Percentiles rank a stretch among this genome's conserved stretches.
These are phyloP conservation scores for Trichogramma pretiosum DNA, from an alignment of 1,140 invertebrate species.

Conservation along the genomic window DNA sequence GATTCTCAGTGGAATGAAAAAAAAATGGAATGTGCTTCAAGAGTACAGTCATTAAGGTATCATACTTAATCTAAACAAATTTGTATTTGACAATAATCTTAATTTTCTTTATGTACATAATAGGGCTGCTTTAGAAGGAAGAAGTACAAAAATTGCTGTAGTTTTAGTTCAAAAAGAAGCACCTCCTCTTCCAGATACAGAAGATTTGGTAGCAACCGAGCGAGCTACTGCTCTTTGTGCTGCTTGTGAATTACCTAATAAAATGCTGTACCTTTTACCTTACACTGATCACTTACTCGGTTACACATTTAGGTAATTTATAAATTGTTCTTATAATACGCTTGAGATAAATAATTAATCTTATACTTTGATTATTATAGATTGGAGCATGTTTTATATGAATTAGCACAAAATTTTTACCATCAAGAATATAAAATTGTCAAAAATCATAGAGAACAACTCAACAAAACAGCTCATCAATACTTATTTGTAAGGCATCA, in stretches of 20 bases:
- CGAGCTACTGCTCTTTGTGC: constrained; percentile 79
- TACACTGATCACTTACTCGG: constrained; percentile 82
- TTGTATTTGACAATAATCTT: constrained; percentile 1
- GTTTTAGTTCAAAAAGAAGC: constrained; percentile 78
- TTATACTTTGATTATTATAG: constrained; percentile 43
- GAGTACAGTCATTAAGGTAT: constrained; percentile 79
- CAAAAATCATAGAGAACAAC: constrained; percentile 79
- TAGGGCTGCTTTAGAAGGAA: constrained; percentile 62
- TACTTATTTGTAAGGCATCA: constrained; percentile 90
- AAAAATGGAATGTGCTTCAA: constrained; percentile 82
- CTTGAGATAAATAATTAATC: background rate
- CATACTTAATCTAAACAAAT: constrained; percentile 1
- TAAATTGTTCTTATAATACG: background rate
- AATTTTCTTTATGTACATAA: constrained; percentile 16
- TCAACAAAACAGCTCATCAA: constrained; percentile 87
- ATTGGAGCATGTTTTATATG: constrained; percentile 87
- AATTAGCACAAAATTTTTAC: constrained; percentile 88
- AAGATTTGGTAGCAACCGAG: constrained; percentile 81
- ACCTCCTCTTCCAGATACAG: constrained; percentile 65
- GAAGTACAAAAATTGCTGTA: constrained; percentile 77
- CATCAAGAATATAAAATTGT: constrained; percentile 78
- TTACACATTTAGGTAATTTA: constrained; percentile 54
- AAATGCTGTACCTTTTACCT: constrained; percentile 82
- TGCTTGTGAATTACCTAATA: constrained; percentile 84
- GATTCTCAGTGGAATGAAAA: constrained; percentile 88